These are phyloP conservation scores for Drosophila mimetica DNA, from an alignment of 2,888 invertebrate genomes.

Conservation along the genomic window DNA sequence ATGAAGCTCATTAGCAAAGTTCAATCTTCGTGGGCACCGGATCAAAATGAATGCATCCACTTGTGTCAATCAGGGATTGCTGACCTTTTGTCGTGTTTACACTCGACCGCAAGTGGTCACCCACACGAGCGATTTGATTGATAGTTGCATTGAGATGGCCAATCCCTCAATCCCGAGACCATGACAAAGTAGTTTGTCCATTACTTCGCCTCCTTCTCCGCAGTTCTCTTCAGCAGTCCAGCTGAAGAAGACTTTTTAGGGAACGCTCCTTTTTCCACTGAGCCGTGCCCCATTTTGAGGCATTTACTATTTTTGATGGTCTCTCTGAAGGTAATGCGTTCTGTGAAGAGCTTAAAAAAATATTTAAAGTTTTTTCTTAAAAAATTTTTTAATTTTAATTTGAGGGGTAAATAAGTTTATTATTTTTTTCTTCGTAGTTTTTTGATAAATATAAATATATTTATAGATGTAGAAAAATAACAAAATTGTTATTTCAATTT, in stretches of 20 bases:
- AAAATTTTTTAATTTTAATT: too few relatives aligned
- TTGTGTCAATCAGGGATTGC: slow-evolving; percentile 32
- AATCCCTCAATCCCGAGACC: slow-evolving; percentile 44
- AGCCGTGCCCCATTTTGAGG: slow-evolving; percentile 48
- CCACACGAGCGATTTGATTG: slow-evolving; percentile 63
- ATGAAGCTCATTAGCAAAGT: slow-evolving; percentile 38
- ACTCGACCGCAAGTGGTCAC: slow-evolving; percentile 13
- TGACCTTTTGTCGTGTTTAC: slow-evolving; percentile 22
- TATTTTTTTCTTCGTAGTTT: too few relatives aligned
- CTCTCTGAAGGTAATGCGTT: neutral
- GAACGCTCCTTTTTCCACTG: slow-evolving; percentile 3
- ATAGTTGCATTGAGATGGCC: slow-evolving; percentile 72
- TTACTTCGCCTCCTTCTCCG: neutral
- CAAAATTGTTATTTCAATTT: too few relatives aligned
- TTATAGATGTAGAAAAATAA: too few relatives aligned
- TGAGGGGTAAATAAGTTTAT: too few relatives aligned
- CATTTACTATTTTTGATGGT: neutral
- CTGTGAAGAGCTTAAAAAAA: neutral
- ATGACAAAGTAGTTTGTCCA: slow-evolving; percentile 64
- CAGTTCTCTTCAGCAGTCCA: neutral
- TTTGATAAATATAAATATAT: too few relatives aligned
- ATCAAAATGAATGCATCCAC: slow-evolving; percentile 38
- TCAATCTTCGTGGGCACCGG: slow-evolving; percentile 29
- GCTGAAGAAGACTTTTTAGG: neutral
- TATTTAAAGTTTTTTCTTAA: too few relatives aligned